phyloP scores from a whole-genome alignment of 2,797 vertebrate genomes.

The Alcedo atthis region DNA sequence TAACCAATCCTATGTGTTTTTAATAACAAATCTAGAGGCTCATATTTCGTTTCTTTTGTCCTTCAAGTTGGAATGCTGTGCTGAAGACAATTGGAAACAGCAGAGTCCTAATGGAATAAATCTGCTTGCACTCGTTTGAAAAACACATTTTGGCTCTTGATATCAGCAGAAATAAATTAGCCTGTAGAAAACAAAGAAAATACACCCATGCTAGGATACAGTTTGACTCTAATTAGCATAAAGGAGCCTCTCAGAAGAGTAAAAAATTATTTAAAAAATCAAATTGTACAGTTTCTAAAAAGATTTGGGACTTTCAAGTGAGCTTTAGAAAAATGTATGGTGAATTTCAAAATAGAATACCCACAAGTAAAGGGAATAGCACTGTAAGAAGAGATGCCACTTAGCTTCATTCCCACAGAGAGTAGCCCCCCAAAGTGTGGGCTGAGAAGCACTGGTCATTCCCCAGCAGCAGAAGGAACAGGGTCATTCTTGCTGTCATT shows the following conservation, averaged over 20 bases:
- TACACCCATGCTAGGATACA: not conserved
- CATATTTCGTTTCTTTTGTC: constrained; percentile 44
- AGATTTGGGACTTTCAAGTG: not conserved
- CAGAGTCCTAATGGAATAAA: constrained; percentile 47
- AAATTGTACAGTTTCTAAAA: not conserved
- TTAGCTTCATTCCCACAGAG: not conserved
- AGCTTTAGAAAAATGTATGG: not conserved
- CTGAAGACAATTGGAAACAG: constrained; percentile 59
- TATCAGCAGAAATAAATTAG: constrained; percentile 47
- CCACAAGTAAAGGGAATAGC: not conserved
- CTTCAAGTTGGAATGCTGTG: constrained; percentile 54
- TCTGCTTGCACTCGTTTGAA: constrained; percentile 58
- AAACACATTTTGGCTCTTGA: constrained; percentile 39
- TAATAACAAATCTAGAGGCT: constrained; percentile 51
- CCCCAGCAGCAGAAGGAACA: not conserved
- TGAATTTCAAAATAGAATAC: not conserved
- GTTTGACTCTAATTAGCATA: not conserved
- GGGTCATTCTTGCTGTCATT: not conserved
- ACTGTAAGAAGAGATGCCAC: not conserved
- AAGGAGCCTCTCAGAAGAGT: not conserved
- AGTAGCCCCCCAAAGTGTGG: not conserved
- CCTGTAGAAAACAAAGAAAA: constrained; percentile 14
- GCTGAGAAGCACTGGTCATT: not conserved
- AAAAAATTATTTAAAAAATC: too few species aligned
- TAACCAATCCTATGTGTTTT: constrained; percentile 47